These are phyloP conservation scores for Sinelater perroti DNA, from an alignment of 2,888 invertebrate genomes.

Conservation along the genomic window DNA sequence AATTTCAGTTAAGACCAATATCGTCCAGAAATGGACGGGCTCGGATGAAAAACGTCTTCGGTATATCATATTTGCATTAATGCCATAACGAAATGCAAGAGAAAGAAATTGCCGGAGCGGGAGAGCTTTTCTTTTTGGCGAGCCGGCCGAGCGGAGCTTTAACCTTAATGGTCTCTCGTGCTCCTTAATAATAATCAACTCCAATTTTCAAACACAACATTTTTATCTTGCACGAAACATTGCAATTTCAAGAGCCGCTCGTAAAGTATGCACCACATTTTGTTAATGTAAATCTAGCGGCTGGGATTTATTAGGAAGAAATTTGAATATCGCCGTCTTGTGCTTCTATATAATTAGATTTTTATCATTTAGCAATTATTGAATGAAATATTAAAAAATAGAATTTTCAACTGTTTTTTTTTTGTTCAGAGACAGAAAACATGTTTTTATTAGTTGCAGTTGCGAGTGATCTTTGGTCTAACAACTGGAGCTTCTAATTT, in stretches of 20 bases:
- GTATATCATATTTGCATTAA: slow-evolving; percentile 4
- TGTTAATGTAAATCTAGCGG: too few species aligned
- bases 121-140: neutral
- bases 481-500: too few species aligned
- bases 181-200: slow-evolving; percentile 15
- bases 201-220: slow-evolving; percentile 11
- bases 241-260: slow-evolving; percentile 5
- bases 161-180: slow-evolving; percentile 18
- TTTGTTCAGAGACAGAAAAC: too few species aligned
- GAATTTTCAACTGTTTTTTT: too few species aligned
- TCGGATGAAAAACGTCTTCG: neutral
- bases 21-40: neutral
- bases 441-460: too few species aligned
- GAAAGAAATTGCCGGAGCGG: neutral
- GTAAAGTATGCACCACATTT: slow-evolving; percentile 1
- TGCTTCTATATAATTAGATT: too few species aligned
- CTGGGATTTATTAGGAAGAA: too few species aligned
- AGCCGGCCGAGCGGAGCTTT: slow-evolving; percentile 7
- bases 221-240: slow-evolving; percentile 12
- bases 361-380: too few species aligned
- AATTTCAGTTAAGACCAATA: too few species aligned
- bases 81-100: neutral
- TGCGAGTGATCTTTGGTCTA: too few species aligned
- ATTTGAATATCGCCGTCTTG: too few species aligned
- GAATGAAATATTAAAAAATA: too few species aligned